Percentiles rank a stretch among this genome's conserved stretches.
Evolutionary conservation across 1,140 invertebrate species (phyloP).

Genomic region (Acyrthosiphon pisum): DNA sequence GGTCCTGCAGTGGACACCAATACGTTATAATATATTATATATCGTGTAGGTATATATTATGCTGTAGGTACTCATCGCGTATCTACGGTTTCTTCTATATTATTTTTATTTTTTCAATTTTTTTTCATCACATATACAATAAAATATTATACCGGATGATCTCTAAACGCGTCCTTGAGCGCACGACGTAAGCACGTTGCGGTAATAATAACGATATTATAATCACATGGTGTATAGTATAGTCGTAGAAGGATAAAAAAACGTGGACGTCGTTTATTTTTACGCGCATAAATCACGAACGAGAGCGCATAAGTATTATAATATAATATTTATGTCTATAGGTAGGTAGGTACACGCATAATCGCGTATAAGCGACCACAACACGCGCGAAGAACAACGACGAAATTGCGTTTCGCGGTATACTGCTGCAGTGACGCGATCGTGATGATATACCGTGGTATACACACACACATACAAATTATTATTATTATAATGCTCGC

Average conservation of each 20-base stretch:
- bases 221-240: background rate
- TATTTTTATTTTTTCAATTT: background rate
- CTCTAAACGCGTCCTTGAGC: background rate
- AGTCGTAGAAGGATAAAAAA: background rate
- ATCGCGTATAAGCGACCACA: background rate
- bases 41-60: background rate
- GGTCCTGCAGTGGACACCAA: too few species aligned
- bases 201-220: conserved; percentile 9
- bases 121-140: background rate
- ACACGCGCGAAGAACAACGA: background rate
- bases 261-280: background rate
- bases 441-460: background rate
- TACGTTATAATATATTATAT: too few species aligned
- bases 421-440: background rate
- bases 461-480: background rate
- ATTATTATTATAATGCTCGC: background rate
- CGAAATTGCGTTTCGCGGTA: background rate
- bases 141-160: background rate
- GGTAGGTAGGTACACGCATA: too few species aligned
- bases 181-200: background rate
- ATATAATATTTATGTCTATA: background rate
- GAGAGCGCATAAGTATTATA: background rate
- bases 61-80: background rate
- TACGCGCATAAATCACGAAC: background rate
- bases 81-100: background rate